These are phyloP conservation scores for Mastomys natalensis DNA, from an alignment of 2,113 vertebrate genomes.

Conservation along the genomic window DNA sequence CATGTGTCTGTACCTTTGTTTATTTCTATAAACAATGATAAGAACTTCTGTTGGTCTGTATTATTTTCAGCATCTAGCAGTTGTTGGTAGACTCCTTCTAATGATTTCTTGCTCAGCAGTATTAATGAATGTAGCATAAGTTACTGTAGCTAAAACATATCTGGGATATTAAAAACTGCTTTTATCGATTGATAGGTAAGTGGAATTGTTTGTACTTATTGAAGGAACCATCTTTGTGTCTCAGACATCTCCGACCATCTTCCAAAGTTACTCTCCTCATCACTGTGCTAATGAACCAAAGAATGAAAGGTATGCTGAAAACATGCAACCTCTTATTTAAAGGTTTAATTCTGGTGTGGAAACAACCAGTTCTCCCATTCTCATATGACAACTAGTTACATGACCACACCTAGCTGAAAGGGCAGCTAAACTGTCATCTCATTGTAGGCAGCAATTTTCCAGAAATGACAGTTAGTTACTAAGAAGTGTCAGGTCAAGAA, in stretches of 20 bases:
- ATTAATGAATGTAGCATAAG: background rate
- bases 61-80: background rate
- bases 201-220: background rate
- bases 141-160: background rate
- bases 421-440: background rate
- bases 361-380: background rate
- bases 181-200: background rate
- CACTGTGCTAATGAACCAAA: background rate
- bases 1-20: background rate
- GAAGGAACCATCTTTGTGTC: background rate
- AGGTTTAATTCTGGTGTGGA: background rate
- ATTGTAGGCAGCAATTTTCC: background rate
- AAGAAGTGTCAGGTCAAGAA: background rate
- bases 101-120: background rate
- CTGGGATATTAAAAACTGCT: background rate
- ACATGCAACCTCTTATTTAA: background rate
- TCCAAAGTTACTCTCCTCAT: background rate
- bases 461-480: background rate
- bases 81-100: background rate
- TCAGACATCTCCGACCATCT: background rate
- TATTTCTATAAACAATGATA: background rate
- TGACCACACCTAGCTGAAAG: background rate
- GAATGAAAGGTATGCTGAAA: background rate
- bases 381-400: background rate
- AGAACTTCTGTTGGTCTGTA: background rate